Evolutionary conservation across 2,797 vertebrate genomes (phyloP).

Genomic region (Eulemur rubriventer): DNA sequence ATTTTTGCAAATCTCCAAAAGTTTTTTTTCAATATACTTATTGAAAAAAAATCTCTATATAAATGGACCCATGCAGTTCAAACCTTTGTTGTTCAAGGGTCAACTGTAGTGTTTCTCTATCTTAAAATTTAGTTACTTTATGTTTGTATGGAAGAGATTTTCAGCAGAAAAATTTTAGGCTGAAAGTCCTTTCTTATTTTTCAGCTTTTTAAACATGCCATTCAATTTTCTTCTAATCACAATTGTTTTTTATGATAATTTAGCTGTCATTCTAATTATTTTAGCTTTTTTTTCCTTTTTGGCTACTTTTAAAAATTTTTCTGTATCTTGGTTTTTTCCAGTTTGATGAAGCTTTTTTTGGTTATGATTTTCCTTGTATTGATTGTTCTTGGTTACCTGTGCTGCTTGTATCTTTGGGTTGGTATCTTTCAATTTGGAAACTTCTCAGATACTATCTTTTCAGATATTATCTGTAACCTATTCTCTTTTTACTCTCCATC

Average conservation of each 20-base stretch:
- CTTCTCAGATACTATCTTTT: not conserved
- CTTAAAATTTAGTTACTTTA: not conserved
- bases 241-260: not conserved
- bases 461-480: not conserved
- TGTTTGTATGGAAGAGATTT: not conserved
- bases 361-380: not conserved
- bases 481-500: not conserved
- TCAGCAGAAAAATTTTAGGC: not conserved
- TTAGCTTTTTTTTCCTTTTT: not conserved
- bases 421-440: not conserved
- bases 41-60: not conserved
- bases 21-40: not conserved
- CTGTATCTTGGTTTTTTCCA: not conserved
- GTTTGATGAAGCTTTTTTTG: not conserved
- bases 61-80: not conserved
- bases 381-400: not conserved
- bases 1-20: not conserved
- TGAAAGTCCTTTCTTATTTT: not conserved
- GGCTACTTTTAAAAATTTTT: not conserved
- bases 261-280: not conserved
- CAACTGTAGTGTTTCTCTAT: not conserved
- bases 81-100: not conserved
- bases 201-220: not conserved
- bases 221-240: not conserved
- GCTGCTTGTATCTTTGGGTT: not conserved